A percentile compares a stretch with the other conserved stretches of the same genome.
phyloP scores from a whole-genome alignment of 2,888 invertebrate species.

The Linnaemya tessellans region DNA sequence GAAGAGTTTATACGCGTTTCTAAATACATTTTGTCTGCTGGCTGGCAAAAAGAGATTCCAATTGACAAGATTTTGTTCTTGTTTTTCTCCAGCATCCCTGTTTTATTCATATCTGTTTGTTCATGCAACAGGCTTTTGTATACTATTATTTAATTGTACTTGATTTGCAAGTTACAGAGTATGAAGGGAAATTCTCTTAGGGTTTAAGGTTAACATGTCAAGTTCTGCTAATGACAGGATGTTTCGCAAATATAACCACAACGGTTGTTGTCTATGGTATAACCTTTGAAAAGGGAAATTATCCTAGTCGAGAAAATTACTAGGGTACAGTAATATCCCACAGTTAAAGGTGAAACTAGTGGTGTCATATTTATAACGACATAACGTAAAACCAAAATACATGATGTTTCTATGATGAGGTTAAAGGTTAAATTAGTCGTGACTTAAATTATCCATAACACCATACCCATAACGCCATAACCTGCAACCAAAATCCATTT shows the following conservation, averaged over 20 bases:
- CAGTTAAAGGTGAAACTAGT: neutral
- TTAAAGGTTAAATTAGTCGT: too few relatives aligned
- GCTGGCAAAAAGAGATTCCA: slow-evolving; percentile 45
- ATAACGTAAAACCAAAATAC: too few relatives aligned
- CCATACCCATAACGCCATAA: too few relatives aligned
- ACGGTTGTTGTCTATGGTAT: slow-evolving; percentile 9
- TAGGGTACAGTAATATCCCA: neutral
- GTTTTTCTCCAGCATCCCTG: slow-evolving; percentile 60
- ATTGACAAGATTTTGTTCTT: slow-evolving; percentile 19
- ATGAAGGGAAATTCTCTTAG: neutral
- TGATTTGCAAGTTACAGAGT: neutral
- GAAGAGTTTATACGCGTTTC: slow-evolving; percentile 73
- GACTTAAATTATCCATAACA: too few relatives aligned
- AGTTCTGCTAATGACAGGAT: neutral
- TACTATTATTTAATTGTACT: neutral
- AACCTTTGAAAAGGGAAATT: neutral
- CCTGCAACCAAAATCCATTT: too few relatives aligned
- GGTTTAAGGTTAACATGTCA: slow-evolving; percentile 31
- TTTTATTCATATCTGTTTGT: neutral
- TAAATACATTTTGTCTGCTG: slow-evolving; percentile 44
- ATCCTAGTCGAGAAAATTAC: neutral
- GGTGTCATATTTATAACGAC: too few relatives aligned
- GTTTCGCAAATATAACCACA: too few relatives aligned
- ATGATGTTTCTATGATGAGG: too few relatives aligned
- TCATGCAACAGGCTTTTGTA: slow-evolving; percentile 62